Base-by-base conservation (phyloP, 2,113 vertebrate genomes). In the Clarias gariepinus region DNA sequence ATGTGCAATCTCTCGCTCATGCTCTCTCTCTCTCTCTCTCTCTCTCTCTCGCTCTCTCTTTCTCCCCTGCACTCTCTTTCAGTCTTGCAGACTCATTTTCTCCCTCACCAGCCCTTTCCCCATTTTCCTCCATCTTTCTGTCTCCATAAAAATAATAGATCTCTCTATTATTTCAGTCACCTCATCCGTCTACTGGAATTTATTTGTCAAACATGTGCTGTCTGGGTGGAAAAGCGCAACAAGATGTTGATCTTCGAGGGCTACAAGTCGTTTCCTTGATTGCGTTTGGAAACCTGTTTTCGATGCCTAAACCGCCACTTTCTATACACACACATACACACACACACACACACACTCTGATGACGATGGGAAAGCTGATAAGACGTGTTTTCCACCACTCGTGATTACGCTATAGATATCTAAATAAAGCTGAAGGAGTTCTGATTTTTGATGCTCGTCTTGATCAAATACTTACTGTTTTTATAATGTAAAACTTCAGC, bases 1-100 rank as follows among this genome's bases (percentile, higher is more conserved):
- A 94, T 94, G 93, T 94, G 94, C 92, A 92, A 89, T 77, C 90
- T 92, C 93, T 93, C 90, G 88, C 86, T 91, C 89, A 90, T 89
- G 90, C 69, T 79, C 63, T 78, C 36, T 1, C 85, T 85, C 85
- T 86, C 71, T 82, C 82, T 82, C 88, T 89, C 83, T 85, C 79
- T 80, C 84, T 87, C 83, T 80, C 87, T 88, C 76, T 84, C 78
- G 25, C 74, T 28, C 64, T 83, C 25, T 1, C 82, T 83, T 74
- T 88, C 84, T 87, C 66, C 82, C 74, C 87, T 88, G 80, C 83
- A 83, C 77, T 21, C 58, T 21, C 57, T 52, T 84, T 89, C 81
- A 82, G 81, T 85, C 87, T 74, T 82, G 60, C 58, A 80, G 41
- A 61, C 73, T 69, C 88, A 30, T 57, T 83, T n/a, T 83, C 81